Percentiles rank a stretch among this genome's conserved stretches.
phyloP scores from a whole-genome alignment of 2,797 vertebrate species.

The Trematomus bernacchii region DNA sequence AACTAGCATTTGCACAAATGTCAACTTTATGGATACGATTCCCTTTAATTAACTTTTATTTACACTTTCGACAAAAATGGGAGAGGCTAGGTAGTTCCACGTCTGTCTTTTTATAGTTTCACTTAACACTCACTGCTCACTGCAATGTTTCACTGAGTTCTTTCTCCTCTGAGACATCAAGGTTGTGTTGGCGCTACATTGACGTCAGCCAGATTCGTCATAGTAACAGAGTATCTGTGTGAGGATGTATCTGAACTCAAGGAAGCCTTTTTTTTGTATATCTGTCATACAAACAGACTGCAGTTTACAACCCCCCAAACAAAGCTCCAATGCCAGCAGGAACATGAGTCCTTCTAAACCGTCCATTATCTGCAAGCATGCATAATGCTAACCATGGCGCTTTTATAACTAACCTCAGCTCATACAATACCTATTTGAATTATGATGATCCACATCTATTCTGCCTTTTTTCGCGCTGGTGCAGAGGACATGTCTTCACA shows the following conservation, averaged over 20 bases:
- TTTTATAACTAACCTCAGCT: slow-evolving; percentile 28
- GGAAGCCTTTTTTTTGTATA: background rate
- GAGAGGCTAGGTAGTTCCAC: background rate
- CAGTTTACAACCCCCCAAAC: background rate
- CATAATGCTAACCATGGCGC: slow-evolving; percentile 4
- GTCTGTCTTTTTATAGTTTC: background rate
- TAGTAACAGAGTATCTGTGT: slow-evolving; percentile 22
- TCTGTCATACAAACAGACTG: slow-evolving; percentile 20
- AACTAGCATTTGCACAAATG: background rate
- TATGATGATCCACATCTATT: slow-evolving; percentile 4
- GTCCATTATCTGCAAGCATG: slow-evolving; percentile 8
- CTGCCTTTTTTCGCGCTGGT: slow-evolving; percentile 1
- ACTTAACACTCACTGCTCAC: background rate
- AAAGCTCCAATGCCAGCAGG: slow-evolving; percentile 8
- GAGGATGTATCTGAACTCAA: slow-evolving; percentile 15
- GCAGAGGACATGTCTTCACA: slow-evolving; percentile 23
- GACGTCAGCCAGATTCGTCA: slow-evolving; percentile 44
- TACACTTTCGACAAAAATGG: background rate
- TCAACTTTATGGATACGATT: background rate
- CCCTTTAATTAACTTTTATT: background rate
- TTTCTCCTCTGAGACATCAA: slow-evolving; percentile 20
- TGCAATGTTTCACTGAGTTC: background rate
- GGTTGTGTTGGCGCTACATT: slow-evolving; percentile 34
- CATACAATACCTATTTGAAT: slow-evolving; percentile 16
- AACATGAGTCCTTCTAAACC: slow-evolving; percentile 18